phyloP scores from a whole-genome alignment of 2,113 vertebrate genomes.

The Diadophis punctatus region DNA sequence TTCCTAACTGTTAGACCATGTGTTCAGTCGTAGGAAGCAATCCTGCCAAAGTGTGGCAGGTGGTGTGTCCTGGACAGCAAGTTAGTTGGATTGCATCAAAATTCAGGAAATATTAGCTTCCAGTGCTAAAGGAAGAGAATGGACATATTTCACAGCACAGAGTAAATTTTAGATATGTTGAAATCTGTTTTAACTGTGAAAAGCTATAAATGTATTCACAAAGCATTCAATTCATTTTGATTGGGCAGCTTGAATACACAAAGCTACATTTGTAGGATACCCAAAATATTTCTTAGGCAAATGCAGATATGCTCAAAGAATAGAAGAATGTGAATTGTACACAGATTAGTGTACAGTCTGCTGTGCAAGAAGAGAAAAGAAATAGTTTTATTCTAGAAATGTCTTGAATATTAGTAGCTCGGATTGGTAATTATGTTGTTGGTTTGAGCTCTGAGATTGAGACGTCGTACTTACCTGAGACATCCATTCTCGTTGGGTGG shows the following conservation, averaged over 20 bases:
- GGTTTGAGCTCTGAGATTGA: no score
- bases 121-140: conserved; percentile 3
- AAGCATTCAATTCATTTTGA: not conserved
- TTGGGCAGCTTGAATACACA: not conserved
- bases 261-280: not conserved
- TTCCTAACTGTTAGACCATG: conserved; percentile 11
- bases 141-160: conserved; percentile 1
- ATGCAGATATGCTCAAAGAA: not conserved
- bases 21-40: not conserved
- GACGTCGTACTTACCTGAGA: no score
- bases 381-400: not conserved
- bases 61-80: not conserved
- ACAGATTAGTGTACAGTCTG: not conserved
- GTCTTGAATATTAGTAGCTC: no score
- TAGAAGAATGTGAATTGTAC: not conserved
- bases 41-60: conserved; percentile 18
- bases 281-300: not conserved
- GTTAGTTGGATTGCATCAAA: not conserved
- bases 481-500: no score
- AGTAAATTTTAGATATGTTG: conserved; percentile 20
- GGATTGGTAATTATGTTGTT: no score
- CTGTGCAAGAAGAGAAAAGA: not conserved
- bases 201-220: not conserved
- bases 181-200: conserved; percentile 15
- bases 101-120: conserved; percentile 16